These are phyloP conservation scores for Brenthis ino DNA, from an alignment of 2,888 invertebrate genomes.

Conservation along the genomic window DNA sequence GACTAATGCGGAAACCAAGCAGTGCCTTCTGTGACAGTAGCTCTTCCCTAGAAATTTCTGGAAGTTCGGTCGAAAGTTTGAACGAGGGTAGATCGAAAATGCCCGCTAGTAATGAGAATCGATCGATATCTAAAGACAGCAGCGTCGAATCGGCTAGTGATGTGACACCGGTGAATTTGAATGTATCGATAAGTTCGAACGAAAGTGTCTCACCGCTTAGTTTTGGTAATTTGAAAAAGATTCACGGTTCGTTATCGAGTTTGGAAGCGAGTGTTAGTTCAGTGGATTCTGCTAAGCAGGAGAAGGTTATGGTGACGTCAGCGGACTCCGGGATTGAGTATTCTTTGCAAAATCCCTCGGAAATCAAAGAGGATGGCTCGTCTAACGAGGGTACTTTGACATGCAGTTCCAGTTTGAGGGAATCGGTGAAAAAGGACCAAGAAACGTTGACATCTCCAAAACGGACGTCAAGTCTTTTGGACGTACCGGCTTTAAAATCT, in stretches of 20 bases:
- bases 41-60: conserved; percentile 75
- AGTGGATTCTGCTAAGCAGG: conserved; percentile 69
- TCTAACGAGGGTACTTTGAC: conserved; percentile 80
- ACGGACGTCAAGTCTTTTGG: conserved; percentile 67
- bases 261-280: conserved; percentile 79
- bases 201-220: conserved; percentile 77
- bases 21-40: conserved; percentile 75
- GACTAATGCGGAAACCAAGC: conserved; percentile 70
- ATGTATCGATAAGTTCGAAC: conserved; percentile 74
- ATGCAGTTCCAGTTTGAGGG: conserved; percentile 70
- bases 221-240: conserved; percentile 68
- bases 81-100: conserved; percentile 49
- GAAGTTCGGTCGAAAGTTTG: conserved; percentile 76
- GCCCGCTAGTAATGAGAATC: conserved; percentile 50
- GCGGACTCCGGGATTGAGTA: conserved; percentile 78
- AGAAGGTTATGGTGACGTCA: conserved; percentile 72
- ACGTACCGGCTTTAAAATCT: conserved; percentile 72
- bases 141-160: conserved; percentile 75
- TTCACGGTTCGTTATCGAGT: conserved; percentile 75
- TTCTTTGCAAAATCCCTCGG: conserved; percentile 68
- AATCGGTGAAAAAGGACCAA: conserved; percentile 56
- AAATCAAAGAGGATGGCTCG: conserved; percentile 68
- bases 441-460: conserved; percentile 69
- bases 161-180: conserved; percentile 67
- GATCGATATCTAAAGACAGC: conserved; percentile 65